Conservation (phyloP, 2,797 vertebrate species). For the Enteromius anoplus region DNA sequence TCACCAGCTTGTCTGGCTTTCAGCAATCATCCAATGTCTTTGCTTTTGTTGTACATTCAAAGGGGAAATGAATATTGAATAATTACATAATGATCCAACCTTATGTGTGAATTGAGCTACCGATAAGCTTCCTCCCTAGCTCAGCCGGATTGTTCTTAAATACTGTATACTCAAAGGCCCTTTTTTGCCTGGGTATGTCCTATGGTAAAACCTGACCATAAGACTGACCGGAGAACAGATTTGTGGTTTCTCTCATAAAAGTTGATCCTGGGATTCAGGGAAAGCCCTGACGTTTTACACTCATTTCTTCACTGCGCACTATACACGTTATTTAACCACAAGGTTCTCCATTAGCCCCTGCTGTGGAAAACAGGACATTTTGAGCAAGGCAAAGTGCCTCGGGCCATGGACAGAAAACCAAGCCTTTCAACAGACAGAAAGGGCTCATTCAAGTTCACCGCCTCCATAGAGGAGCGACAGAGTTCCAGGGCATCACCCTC, state of each 20-base stretch:
- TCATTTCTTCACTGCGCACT: neutral
- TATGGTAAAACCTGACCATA: neutral
- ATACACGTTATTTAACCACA: slow-evolving; percentile 31
- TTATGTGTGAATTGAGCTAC: slow-evolving; percentile 23
- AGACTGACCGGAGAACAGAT: slow-evolving; percentile 2
- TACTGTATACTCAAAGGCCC: neutral
- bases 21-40: slow-evolving; percentile 11
- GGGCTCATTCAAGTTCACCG: slow-evolving; percentile 64
- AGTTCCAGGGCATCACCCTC: slow-evolving; percentile 35
- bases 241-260: slow-evolving; percentile 25
- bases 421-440: slow-evolving; percentile 54
- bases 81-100: slow-evolving; percentile 27
- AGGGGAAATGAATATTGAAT: slow-evolving; percentile 24
- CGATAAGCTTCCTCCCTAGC: slow-evolving; percentile 1
- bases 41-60: slow-evolving; percentile 34
- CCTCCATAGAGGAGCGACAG: slow-evolving; percentile 46
- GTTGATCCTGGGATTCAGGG: slow-evolving; percentile 5
- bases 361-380: slow-evolving; percentile 60
- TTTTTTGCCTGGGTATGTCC: neutral
- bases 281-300: slow-evolving; percentile 11
- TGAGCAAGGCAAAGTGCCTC: slow-evolving; percentile 62
- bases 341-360: slow-evolving; percentile 21
- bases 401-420: slow-evolving; percentile 59
- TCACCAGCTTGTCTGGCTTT: slow-evolving; percentile 27
- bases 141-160: neutral